Conservation (phyloP, 2,797 vertebrate species). For the Pseudopleuronectes americanus region DNA sequence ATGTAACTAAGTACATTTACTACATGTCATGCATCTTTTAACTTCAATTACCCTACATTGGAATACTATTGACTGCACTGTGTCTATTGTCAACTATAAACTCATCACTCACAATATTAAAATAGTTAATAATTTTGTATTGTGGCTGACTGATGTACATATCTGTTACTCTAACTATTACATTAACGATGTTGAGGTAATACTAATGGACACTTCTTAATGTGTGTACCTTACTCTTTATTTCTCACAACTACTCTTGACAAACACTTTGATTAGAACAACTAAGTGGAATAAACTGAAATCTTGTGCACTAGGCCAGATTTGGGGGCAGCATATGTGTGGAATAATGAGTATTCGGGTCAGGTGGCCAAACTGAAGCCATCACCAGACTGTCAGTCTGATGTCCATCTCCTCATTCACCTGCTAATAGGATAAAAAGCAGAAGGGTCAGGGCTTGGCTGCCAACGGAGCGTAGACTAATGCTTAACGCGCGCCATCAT, state of each 20-base stretch:
- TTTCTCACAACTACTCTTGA: background rate
- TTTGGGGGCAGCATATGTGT: constrained; percentile 61
- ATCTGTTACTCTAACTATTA: background rate
- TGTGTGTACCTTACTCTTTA: background rate
- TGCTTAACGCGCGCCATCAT: constrained; percentile 67
- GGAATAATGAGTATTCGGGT: constrained; percentile 60
- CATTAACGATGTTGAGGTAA: constrained; percentile 11
- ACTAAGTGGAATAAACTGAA: constrained; percentile 43
- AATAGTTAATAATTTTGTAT: too few relatives aligned
- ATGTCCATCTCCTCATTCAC: constrained; percentile 79
- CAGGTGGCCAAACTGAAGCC: constrained; percentile 61
- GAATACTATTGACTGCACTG: too few relatives aligned
- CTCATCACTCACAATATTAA: too few relatives aligned
- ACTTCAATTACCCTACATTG: too few relatives aligned
- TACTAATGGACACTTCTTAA: background rate
- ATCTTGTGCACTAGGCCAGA: constrained; percentile 45
- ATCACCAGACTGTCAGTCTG: constrained; percentile 68
- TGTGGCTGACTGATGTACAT: too few relatives aligned
- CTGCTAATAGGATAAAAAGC: constrained; percentile 84
- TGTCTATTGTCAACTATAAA: too few relatives aligned
- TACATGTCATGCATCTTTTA: too few relatives aligned
- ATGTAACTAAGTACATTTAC: too few relatives aligned
- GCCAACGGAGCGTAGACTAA: constrained; percentile 68
- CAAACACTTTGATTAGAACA: constrained; percentile 42
- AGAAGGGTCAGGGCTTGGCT: constrained; percentile 68